These are phyloP conservation scores for Campopleginae sp. DNA, from an alignment of 2,888 invertebrate genomes.

Conservation along the genomic window DNA sequence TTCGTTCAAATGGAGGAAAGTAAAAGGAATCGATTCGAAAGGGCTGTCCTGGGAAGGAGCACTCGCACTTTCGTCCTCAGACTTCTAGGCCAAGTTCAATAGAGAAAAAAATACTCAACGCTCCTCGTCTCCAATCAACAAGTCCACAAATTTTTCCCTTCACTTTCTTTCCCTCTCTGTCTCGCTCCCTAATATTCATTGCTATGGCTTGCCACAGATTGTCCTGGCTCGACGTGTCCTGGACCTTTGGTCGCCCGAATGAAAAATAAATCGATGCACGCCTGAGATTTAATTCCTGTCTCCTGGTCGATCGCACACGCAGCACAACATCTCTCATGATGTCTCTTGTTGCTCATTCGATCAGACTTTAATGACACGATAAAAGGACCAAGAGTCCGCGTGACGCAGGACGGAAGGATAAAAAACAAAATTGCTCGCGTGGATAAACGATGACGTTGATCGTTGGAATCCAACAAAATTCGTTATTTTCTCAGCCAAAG, in stretches of 20 bases:
- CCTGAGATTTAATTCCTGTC: constrained; percentile 31
- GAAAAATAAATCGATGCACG: too few relatives aligned
- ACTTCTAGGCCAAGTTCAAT: constrained; percentile 75
- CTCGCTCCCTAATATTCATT: not conserved
- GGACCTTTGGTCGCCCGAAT: too few relatives aligned
- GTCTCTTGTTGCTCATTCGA: not conserved
- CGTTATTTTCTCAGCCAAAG: too few relatives aligned
- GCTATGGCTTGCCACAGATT: not conserved
- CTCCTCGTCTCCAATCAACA: constrained; percentile 17
- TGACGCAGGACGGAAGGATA: not conserved
- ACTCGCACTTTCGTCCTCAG: constrained; percentile 75
- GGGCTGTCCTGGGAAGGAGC: constrained; percentile 37
- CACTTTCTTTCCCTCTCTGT: constrained; percentile 42
- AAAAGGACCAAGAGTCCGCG: constrained; percentile 37
- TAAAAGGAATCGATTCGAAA: constrained; percentile 40
- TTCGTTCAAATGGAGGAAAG: constrained; percentile 50
- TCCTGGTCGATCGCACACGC: not conserved
- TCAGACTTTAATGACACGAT: constrained; percentile 57
- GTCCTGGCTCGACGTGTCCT: constrained; percentile 28
- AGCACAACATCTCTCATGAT: constrained; percentile 25
- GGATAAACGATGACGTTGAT: too few relatives aligned
- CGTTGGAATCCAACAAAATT: too few relatives aligned
- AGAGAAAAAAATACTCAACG: constrained; percentile 67
- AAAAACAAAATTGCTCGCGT: not conserved
- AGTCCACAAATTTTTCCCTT: constrained; percentile 30